phyloP scores from a whole-genome alignment of 2,797 vertebrate genomes.

The Selene dorsalis region DNA sequence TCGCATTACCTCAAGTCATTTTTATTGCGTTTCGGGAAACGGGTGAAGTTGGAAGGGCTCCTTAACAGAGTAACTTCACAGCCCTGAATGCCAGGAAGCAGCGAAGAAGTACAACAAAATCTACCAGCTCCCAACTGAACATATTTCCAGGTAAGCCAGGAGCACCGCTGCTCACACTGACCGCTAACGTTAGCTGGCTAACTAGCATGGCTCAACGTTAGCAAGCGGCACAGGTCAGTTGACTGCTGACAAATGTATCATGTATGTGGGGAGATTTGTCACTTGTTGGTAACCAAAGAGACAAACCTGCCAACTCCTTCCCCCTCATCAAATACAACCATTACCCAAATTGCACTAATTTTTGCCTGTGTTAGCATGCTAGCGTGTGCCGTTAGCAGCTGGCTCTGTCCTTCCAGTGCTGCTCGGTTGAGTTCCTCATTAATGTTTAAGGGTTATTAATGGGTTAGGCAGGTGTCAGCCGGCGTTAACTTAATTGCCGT shows the following conservation, averaged over 20 bases:
- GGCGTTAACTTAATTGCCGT: not conserved
- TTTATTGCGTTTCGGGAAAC: conserved; percentile 35
- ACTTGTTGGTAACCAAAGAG: not conserved
- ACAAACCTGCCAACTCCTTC: rapidly evolving
- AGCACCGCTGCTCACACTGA: conserved; percentile 25
- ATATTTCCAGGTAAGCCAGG: conserved; percentile 67
- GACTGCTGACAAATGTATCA: not conserved
- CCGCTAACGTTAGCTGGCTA: conserved; percentile 57
- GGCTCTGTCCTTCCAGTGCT: conserved; percentile 45
- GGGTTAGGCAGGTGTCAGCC: conserved; percentile 4
- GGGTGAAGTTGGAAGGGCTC: not conserved
- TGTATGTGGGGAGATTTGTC: not conserved
- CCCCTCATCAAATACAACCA: rapidly evolving
- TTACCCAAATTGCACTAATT: not conserved
- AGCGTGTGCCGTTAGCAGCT: conserved; percentile 46
- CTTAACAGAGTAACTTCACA: not conserved
- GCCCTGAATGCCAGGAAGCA: not conserved
- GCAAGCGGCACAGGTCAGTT: conserved; percentile 12
- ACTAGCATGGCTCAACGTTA: conserved; percentile 56
- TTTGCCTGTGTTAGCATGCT: conserved; percentile 49
- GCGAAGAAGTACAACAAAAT: not conserved
- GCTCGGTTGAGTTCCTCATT: conserved; percentile 8
- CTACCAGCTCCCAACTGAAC: conserved; percentile 28
- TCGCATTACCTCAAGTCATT: conserved; percentile 46
- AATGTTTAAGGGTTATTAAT: too few relatives aligned